Evolutionary conservation across 2,888 invertebrate genomes (phyloP).

Genomic region (Sycophila texana): DNA sequence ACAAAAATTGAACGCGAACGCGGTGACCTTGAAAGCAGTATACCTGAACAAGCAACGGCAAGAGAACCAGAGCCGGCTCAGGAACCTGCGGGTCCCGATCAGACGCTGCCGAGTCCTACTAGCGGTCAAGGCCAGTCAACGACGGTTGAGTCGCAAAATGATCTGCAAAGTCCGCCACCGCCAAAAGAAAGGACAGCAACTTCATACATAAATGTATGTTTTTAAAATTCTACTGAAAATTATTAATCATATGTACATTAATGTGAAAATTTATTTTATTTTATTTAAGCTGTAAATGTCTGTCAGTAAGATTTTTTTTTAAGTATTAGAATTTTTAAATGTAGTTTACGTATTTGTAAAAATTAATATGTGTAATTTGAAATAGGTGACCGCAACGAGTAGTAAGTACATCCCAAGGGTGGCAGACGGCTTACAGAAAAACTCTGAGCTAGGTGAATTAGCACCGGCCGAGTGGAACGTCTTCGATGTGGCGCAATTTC

Average conservation of each 20-base stretch:
- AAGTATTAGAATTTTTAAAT: no score
- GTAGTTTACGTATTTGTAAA: no score
- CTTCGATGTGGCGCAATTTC: slow-evolving; percentile 91
- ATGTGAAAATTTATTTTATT: no score
- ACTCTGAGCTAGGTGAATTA: slow-evolving; percentile 78
- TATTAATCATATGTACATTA: neutral
- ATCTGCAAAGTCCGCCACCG: slow-evolving; percentile 75
- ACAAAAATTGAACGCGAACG: slow-evolving; percentile 71
- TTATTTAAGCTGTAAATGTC: neutral
- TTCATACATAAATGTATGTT: slow-evolving; percentile 80
- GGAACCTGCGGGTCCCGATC: slow-evolving; percentile 79
- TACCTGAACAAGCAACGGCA: slow-evolving; percentile 72
- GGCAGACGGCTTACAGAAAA: slow-evolving; percentile 76
- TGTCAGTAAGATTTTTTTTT: no score
- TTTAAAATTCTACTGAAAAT: neutral
- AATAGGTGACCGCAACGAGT: slow-evolving; percentile 75
- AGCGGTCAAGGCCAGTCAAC: slow-evolving; percentile 75
- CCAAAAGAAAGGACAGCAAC: slow-evolving; percentile 80
- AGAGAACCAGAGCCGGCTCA: slow-evolving; percentile 78
- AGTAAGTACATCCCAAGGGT: slow-evolving; percentile 79
- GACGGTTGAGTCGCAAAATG: slow-evolving; percentile 70
- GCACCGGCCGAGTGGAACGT: slow-evolving; percentile 87
- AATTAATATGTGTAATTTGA: no score
- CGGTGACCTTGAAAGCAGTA: slow-evolving; percentile 69
- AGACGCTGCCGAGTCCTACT: slow-evolving; percentile 74